phyloP scores from a whole-genome alignment of 1,140 invertebrate species.

The Bombus huntii region DNA sequence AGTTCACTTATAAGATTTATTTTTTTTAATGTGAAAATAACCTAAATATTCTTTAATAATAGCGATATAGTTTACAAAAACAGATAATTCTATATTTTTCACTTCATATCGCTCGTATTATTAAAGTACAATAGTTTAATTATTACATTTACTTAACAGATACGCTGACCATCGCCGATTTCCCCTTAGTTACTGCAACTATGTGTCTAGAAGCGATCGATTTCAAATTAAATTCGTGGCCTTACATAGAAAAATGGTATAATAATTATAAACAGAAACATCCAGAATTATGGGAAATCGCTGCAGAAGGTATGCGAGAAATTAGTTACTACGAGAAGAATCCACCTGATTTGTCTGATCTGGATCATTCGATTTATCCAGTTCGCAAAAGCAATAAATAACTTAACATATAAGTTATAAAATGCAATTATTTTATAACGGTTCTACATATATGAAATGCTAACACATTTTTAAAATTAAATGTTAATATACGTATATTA shows the following conservation, averaged over 20 bases:
- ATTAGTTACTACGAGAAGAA: conserved; percentile 86
- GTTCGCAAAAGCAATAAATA: conserved; percentile 78
- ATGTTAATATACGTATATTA: background rate
- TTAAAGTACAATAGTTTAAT: background rate
- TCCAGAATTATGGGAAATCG: conserved; percentile 87
- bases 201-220: conserved; percentile 88
- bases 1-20: background rate
- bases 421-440: background rate
- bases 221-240: conserved; percentile 84
- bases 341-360: conserved; percentile 86
- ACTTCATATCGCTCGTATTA: background rate
- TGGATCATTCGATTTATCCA: conserved; percentile 89
- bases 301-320: conserved; percentile 86
- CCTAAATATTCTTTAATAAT: background rate
- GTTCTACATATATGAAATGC: background rate
- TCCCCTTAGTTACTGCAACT: conserved; percentile 87
- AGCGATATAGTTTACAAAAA: background rate
- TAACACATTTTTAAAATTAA: background rate
- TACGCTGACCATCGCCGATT: conserved; percentile 89
- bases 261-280: conserved; percentile 86
- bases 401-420: no score
- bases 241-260: conserved; percentile 86
- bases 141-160: conserved; percentile 76
- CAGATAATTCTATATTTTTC: background rate
- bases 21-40: background rate